Conservation (phyloP, 1,140 invertebrate genomes). For the Drosophila busckii region DNA sequence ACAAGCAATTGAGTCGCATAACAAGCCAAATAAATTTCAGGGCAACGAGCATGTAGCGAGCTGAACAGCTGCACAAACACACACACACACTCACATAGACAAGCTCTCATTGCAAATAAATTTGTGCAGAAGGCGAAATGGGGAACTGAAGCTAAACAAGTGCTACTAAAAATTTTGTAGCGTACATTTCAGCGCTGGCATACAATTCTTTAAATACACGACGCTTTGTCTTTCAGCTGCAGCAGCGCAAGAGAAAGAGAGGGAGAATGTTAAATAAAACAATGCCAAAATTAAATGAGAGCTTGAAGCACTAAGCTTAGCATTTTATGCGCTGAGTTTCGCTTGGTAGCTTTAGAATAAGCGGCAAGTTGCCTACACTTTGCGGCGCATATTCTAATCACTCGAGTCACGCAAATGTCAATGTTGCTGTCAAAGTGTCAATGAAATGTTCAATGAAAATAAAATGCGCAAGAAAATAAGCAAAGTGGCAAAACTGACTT, state of each 20-base stretch:
- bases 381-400: constrained; percentile 66
- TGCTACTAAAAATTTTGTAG: too few species aligned
- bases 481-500: constrained; percentile 2
- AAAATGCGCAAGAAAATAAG: constrained; percentile 56
- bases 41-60: constrained; percentile 14
- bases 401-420: constrained; percentile 71
- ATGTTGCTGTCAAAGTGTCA: constrained; percentile 69
- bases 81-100: too few species aligned
- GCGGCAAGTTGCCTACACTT: constrained; percentile 29
- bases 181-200: too few species aligned
- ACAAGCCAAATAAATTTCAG: constrained; percentile 63
- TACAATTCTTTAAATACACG: too few species aligned
- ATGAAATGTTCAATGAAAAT: constrained; percentile 75
- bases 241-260: neutral
- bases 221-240: too few species aligned
- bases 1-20: constrained; percentile 63
- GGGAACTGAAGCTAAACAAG: constrained; percentile 6
- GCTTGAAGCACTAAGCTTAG: constrained; percentile 1
- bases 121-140: constrained; percentile 10
- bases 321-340: constrained; percentile 23
- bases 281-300: neutral
- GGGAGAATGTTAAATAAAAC: neutral
- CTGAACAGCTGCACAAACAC: constrained; percentile 1
- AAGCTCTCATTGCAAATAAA: constrained; percentile 30
- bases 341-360: neutral